Evolutionary conservation across 2,797 vertebrate genomes (phyloP).

Genomic region (Brachymystax lenok): DNA sequence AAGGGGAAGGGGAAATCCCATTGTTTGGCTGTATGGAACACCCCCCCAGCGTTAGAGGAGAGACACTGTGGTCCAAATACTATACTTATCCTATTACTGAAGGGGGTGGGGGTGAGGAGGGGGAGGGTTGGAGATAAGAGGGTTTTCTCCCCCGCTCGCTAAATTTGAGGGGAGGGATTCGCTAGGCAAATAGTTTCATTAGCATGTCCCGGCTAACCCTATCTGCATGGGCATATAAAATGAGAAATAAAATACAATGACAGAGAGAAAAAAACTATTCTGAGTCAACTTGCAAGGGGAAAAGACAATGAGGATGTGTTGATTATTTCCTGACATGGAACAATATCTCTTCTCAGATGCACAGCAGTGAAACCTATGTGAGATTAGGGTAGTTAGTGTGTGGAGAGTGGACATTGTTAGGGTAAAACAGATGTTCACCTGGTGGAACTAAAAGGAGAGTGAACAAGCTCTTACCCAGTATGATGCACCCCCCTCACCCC

Average conservation of each 20-base stretch:
- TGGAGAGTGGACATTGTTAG: conserved; percentile 41
- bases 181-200: conserved; percentile 70
- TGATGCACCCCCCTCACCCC: conserved; percentile 37
- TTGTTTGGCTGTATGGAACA: conserved; percentile 74
- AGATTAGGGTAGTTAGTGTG: conserved; percentile 26
- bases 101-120: conserved; percentile 47
- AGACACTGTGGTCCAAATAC: conserved; percentile 80
- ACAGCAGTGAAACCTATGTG: conserved; percentile 13
- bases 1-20: conserved; percentile 62
- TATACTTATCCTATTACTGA: conserved; percentile 81
- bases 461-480: conserved; percentile 58
- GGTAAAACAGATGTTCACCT: conserved; percentile 53
- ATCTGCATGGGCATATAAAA: conserved; percentile 66
- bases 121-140: conserved; percentile 69
- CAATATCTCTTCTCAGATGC: not conserved
- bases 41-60: conserved; percentile 56
- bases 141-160: conserved; percentile 67
- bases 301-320: conserved; percentile 46
- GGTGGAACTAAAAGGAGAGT: conserved; percentile 63
- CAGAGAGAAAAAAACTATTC: conserved; percentile 42
- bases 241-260: conserved; percentile 66
- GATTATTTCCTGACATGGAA: not conserved
- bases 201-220: conserved; percentile 62
- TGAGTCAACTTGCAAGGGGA: conserved; percentile 26
- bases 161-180: conserved; percentile 73